Evolutionary conservation across 1,140 invertebrate species (phyloP), one percentile per base, ranked within the genome.

Genomic region (Triops longicaudatus): DNA sequence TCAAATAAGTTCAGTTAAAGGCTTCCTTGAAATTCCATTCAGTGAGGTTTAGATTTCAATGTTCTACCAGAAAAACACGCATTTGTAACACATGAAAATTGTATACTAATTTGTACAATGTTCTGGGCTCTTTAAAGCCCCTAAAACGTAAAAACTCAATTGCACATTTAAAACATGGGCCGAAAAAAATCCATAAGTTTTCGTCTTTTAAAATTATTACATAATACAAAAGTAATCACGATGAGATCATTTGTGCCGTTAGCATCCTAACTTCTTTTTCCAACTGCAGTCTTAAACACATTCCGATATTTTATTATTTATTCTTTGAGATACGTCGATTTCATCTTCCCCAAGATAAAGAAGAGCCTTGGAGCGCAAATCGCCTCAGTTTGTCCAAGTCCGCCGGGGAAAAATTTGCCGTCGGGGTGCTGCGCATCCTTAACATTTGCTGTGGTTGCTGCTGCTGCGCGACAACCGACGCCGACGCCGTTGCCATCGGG

Each of bases 371-470:
- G 26, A 77, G 26, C 22, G 76, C 76, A 72, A 77, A 73, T 9
- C 76, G 76, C 17, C 76, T 26, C 26, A 77, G 14, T 73, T 77
- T 77, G 43, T 77, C 76, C 28, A 77, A 44, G 26, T 77, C 76
- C 27, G 41, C 71, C 9, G 37, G 73, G 28, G 76, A 44, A 26
- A 28, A 73, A 73, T 11, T 73, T 28, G 12, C 72, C 73, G 26
- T 73, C 73, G 31, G 42, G 26, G 76, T 26, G 31, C 31, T 37
- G 43, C 44, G 42, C 71, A 14, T 71, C 63, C 12, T 31, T 44
- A 22, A 72, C 72, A 41, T 42, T 73, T 50, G 76, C 27, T 31
- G 76, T 41, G 63, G 72, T 28, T 71, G 31, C 76, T 10, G 10
- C 72, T 28, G 73, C 28, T 43, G 28, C 73, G 26, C 73, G 22